These are phyloP conservation scores for Pelosia muscerda DNA, from an alignment of 2,888 invertebrate genomes.

Conservation along the genomic window DNA sequence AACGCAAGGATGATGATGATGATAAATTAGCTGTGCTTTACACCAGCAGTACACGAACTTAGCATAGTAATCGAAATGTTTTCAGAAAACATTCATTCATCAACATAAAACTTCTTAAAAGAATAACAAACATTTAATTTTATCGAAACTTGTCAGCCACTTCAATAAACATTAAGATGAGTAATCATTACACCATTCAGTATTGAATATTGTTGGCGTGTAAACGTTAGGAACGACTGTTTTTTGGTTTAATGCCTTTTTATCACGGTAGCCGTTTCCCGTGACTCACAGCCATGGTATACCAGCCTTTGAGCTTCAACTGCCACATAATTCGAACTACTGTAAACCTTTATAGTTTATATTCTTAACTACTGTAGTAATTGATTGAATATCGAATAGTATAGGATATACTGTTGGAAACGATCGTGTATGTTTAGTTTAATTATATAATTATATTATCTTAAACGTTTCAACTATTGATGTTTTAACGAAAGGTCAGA, in stretches of 20 bases:
- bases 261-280: slow-evolving; percentile 62
- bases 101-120: slow-evolving; percentile 22
- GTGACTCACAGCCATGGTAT: slow-evolving; percentile 28
- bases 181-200: slow-evolving; percentile 37
- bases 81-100: slow-evolving; percentile 8
- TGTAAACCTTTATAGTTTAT: not conserved
- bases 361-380: not conserved
- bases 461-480: too few species aligned
- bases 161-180: slow-evolving; percentile 46
- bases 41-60: too few species aligned
- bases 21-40: too few species aligned
- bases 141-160: slow-evolving; percentile 31
- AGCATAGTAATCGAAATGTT: not conserved
- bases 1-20: too few species aligned
- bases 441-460: not conserved
- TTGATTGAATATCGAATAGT: not conserved
- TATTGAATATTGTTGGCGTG: slow-evolving; percentile 64
- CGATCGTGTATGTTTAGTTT: not conserved
- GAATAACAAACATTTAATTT: slow-evolving; percentile 22
- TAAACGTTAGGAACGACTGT: slow-evolving; percentile 64
- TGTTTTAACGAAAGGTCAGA: too few species aligned
- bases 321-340: slow-evolving; percentile 7
- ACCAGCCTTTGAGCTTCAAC: slow-evolving; percentile 24
- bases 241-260: slow-evolving; percentile 63
- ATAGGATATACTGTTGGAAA: too few species aligned